These are phyloP conservation scores for Globodera rostochiensis DNA, from an alignment of 1,140 invertebrate genomes.

Conservation along the genomic window DNA sequence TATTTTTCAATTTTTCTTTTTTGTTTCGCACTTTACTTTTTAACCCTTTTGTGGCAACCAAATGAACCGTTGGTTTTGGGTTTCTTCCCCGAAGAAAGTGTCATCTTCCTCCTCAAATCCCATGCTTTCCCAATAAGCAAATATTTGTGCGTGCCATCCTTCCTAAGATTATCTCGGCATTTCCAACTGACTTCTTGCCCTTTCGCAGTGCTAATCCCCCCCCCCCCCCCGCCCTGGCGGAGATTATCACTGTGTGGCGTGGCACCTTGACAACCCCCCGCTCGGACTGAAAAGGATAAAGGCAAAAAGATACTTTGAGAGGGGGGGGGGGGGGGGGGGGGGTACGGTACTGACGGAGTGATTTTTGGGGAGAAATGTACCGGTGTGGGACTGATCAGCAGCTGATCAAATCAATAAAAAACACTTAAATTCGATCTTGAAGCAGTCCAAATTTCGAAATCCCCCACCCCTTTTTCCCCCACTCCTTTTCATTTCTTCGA, in stretches of 20 bases:
- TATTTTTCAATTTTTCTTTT: neutral
- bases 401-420: neutral
- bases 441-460: too few species aligned
- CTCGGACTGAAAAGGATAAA: neutral
- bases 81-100: neutral
- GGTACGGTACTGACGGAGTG: neutral
- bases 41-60: neutral
- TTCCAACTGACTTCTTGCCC: constrained; percentile 11
- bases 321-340: neutral
- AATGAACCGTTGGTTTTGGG: neutral
- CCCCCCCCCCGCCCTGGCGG: neutral
- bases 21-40: neutral
- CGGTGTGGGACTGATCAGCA: constrained; percentile 8
- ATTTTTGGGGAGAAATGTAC: too few species aligned
- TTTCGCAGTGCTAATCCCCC: neutral
- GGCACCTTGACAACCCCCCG: constrained; percentile 13
- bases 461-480: neutral
- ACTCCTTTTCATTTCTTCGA: neutral
- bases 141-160: constrained; percentile 5
- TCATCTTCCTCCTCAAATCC: neutral
- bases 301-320: neutral
- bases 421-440: neutral
- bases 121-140: neutral
- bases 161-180: neutral
- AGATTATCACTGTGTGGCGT: constrained; percentile 3